A percentile compares a stretch with the other conserved stretches of the same genome.
phyloP scores from a whole-genome alignment of 1,140 invertebrate species.

The Oreohelix idahoensis region DNA sequence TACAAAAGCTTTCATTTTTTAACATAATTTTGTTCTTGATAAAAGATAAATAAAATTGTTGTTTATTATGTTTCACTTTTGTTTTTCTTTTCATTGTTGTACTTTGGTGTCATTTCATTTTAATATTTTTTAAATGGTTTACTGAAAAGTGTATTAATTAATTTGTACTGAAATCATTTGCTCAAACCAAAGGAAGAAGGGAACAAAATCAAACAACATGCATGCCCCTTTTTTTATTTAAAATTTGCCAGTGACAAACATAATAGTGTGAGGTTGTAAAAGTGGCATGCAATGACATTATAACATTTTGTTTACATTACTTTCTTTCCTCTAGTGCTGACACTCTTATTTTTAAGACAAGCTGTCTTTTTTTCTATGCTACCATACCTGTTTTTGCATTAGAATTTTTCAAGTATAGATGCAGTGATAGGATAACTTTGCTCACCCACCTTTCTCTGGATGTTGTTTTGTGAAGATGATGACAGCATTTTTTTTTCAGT shows the following conservation, averaged over 20 bases:
- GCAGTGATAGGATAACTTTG: not conserved
- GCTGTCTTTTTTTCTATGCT: not conserved
- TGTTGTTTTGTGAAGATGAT: not conserved
- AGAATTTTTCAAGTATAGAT: not conserved
- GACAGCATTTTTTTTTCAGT: not conserved
- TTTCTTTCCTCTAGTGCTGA: not conserved
- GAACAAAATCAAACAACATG: not conserved
- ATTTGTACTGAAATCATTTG: not conserved
- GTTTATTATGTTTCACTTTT: not conserved
- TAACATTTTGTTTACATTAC: not conserved
- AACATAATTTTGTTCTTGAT: not conserved
- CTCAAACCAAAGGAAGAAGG: not conserved
- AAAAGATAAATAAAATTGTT: constrained; percentile 10
- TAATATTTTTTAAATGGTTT: not conserved
- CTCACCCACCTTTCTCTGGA: constrained; percentile 13
- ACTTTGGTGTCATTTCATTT: not conserved
- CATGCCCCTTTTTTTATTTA: not conserved
- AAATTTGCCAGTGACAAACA: not conserved
- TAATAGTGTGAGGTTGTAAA: not conserved
- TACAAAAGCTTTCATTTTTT: not conserved
- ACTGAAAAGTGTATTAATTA: not conserved
- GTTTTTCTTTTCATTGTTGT: constrained; percentile 15
- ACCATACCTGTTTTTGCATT: not conserved
- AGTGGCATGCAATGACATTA: not conserved
- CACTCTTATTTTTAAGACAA: not conserved